Evolutionary conservation across 2,888 invertebrate genomes (phyloP).

Genomic region (Lamellibrachia satsuma): DNA sequence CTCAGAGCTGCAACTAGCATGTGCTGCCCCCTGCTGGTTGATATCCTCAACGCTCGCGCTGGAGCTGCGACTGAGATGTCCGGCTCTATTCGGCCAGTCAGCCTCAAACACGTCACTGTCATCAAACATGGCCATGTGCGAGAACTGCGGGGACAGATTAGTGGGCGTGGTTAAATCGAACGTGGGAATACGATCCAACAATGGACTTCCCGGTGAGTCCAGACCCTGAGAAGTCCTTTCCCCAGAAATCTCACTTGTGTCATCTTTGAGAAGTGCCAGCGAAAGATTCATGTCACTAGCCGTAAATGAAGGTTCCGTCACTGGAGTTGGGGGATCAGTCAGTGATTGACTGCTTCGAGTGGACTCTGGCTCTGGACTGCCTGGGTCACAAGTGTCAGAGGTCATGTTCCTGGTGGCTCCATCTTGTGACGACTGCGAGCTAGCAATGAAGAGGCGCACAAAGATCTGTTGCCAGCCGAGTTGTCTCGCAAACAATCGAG

Average conservation of each 20-base stretch:
- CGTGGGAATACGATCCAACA: not conserved
- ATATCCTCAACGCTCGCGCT: slow-evolving; percentile 57
- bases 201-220: not conserved
- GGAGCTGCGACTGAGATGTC: slow-evolving; percentile 51
- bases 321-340: not conserved
- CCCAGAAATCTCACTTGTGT: not conserved
- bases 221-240: not conserved
- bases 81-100: not conserved
- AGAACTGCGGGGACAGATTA: not conserved
- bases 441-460: slow-evolving; percentile 53
- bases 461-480: slow-evolving; percentile 72
- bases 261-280: not conserved
- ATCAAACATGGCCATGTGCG: slow-evolving; percentile 8
- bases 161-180: not conserved
- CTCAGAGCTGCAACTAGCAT: not conserved
- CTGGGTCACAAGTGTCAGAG: not conserved
- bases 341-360: not conserved
- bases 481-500: slow-evolving; percentile 60
- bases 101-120: not conserved
- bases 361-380: not conserved
- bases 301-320: not conserved
- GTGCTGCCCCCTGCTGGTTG: not conserved
- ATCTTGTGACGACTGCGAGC: not conserved
- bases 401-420: not conserved
- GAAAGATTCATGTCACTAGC: not conserved